These are phyloP conservation scores for Atherinomorus stipes DNA, from an alignment of 2,113 vertebrate genomes.

Conservation along the genomic window DNA sequence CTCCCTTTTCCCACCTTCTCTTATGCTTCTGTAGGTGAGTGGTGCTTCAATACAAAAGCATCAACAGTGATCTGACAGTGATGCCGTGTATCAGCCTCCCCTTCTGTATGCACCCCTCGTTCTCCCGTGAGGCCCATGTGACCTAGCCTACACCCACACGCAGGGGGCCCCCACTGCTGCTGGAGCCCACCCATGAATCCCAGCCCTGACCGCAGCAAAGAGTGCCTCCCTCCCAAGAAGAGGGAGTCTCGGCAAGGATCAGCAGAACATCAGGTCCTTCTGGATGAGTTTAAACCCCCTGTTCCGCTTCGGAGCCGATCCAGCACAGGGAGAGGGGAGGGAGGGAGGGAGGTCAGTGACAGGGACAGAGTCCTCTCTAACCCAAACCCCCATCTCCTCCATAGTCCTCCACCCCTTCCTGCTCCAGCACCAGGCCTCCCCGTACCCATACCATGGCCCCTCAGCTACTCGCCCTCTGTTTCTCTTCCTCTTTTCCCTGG, in stretches of 20 bases:
- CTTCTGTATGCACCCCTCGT: conserved; percentile 74
- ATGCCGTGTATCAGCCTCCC: conserved; percentile 78
- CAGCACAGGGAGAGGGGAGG: conserved; percentile 69
- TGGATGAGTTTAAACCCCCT: conserved; percentile 84
- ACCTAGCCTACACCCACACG: conserved; percentile 81
- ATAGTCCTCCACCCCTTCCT: conserved; percentile 72
- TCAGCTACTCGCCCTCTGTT: conserved; percentile 73
- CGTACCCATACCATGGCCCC: conserved; percentile 77
- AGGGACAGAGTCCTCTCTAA: conserved; percentile 61
- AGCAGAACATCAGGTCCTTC: conserved; percentile 64
- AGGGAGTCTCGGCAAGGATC: conserved; percentile 84
- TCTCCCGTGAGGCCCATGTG: conserved; percentile 85
- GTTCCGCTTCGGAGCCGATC: conserved; percentile 76
- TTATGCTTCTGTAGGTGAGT: conserved; percentile 67
- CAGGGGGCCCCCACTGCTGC: conserved; percentile 76
- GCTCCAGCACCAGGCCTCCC: conserved; percentile 60
- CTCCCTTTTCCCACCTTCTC: conserved; percentile 7
- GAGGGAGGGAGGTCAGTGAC: conserved; percentile 66
- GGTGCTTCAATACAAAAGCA: conserved; percentile 50
- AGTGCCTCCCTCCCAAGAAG: conserved; percentile 87
- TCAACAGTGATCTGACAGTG: conserved; percentile 72
- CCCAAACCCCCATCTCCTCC: conserved; percentile 67
- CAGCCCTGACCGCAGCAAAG: conserved; percentile 84
- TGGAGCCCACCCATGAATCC: conserved; percentile 86
- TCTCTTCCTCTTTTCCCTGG: conserved; percentile 73